Base-by-base conservation (phyloP, 2,888 invertebrate species). In the Cheiracanthium punctorium region DNA sequence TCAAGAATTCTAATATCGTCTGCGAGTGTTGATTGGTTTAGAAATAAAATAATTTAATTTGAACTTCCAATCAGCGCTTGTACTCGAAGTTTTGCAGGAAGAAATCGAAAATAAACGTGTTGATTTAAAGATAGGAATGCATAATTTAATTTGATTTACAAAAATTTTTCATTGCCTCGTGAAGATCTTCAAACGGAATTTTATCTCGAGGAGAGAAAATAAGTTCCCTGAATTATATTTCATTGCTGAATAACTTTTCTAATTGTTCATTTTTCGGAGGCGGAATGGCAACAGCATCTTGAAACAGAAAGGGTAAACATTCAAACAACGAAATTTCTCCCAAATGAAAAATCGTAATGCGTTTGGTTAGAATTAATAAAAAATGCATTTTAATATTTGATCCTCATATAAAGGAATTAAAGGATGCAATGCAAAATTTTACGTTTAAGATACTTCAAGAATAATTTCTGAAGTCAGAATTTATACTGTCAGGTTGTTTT, bases 101-200 rank as follows among this genome's bases (percentile, higher is more conserved):
- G 58, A 58, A 58, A 58, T 58, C 24, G 24, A 58, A 58, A 58
- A 58, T 58, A 58, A 58, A 58, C 58, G 24, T 17, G 58, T 58
- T 58, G 58, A 58, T 58, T 58, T 58, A 58, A 58, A 58, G 58
- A 58, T 24, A 58, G 58, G 24, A 58, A 58, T 24, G 58, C 24
- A 5, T 58, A 58, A 58, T 58, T 58, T 58, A 58, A 58, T 58
- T 58, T 58, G 58, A 58, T 58, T 58, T 37, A 24, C 24, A 12
- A 20, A 24, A 58, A n/a, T n/a, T 58, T 58, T 58, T 58, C 24
- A 58, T 58, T 58, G 58, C 58, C 17, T 58, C 7, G 58, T 24
- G 20, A 58, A 20, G 4, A 24, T 58, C 48, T 10, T n/a, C 48
- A 7, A 17, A 17, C 17, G 24, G 1, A 58, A 58, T 58, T 24